Conservation (phyloP, 2,888 invertebrate genomes). For the Tupiocoris notatus region DNA sequence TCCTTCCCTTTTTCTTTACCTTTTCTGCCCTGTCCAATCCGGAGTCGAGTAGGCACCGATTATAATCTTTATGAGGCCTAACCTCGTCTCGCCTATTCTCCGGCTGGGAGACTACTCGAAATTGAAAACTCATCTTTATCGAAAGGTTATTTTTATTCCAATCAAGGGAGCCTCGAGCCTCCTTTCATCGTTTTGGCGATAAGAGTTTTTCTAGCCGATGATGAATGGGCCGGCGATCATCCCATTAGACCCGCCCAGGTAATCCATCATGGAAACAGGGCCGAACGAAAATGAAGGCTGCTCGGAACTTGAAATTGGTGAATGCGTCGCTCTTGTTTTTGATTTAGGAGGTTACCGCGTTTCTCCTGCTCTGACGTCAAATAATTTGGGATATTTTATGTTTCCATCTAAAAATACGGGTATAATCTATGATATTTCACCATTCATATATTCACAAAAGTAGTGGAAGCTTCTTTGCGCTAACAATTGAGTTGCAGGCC, state of each 20-base stretch:
- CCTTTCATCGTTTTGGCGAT: slow-evolving; percentile 17
- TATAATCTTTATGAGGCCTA: slow-evolving; percentile 30
- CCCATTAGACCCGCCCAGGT: slow-evolving; percentile 6
- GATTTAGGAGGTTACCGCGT: too few species aligned
- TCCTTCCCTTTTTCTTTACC: background rate
- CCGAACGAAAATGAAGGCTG: background rate
- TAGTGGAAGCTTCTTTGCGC: too few species aligned
- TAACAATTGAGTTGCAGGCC: too few species aligned
- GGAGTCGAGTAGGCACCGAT: slow-evolving; percentile 12
- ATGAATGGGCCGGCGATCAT: slow-evolving; percentile 26
- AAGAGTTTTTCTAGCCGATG: background rate
- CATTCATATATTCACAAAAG: too few species aligned
- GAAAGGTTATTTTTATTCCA: slow-evolving; percentile 23
- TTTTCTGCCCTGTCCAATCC: slow-evolving; percentile 18
- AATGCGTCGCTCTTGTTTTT: too few species aligned
- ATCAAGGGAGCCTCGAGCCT: slow-evolving; percentile 3
- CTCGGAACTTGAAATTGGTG: background rate
- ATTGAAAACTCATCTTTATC: slow-evolving; percentile 34
- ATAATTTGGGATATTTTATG: too few species aligned
- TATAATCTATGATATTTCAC: too few species aligned
- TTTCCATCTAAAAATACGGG: too few species aligned
- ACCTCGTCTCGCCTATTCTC: background rate
- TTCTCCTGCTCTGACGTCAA: too few species aligned
- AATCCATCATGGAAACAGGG: slow-evolving; percentile 12
- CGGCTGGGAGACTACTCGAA: slow-evolving; percentile 7